Percentiles rank a stretch among this genome's conserved stretches.
Evolutionary conservation across 2,888 invertebrate species (phyloP).

Genomic region (Physocephala rufipes): DNA sequence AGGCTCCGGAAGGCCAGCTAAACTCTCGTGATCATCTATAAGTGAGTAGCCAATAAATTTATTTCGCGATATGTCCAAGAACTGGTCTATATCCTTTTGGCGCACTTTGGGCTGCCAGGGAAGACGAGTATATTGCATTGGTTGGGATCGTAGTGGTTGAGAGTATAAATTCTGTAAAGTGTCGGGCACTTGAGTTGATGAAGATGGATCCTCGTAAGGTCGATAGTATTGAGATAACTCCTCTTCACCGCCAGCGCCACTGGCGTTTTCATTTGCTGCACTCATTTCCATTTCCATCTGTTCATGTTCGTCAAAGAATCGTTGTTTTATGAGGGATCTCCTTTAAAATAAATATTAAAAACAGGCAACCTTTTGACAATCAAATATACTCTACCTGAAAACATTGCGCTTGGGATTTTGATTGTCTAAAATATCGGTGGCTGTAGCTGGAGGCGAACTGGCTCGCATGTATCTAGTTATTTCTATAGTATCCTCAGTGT

Average conservation of each 20-base stretch:
- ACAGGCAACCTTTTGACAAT: neutral
- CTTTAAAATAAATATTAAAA: constrained; percentile 39
- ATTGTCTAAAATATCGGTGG: constrained; percentile 86
- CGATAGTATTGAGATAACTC: constrained; percentile 64
- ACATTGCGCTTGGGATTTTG: constrained; percentile 82
- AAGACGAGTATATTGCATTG: constrained; percentile 68
- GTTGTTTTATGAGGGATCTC: constrained; percentile 87
- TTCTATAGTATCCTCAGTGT: constrained; percentile 93
- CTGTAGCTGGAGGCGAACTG: constrained; percentile 93
- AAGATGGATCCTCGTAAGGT: constrained; percentile 65
- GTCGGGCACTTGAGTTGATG: constrained; percentile 49
- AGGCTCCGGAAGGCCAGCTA: constrained; percentile 95
- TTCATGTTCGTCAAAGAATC: constrained; percentile 84
- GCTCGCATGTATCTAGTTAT: constrained; percentile 94
- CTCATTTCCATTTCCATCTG: constrained; percentile 78
- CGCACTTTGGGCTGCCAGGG: constrained; percentile 98
- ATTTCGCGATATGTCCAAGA: constrained; percentile 87
- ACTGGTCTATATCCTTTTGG: constrained; percentile 91
- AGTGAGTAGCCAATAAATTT: constrained; percentile 97
- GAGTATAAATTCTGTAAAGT: constrained; percentile 55
- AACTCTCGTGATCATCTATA: constrained; percentile 83
- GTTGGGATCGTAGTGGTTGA: constrained; percentile 52
- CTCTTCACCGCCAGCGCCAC: constrained; percentile 68
- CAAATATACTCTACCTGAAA: constrained; percentile 67
- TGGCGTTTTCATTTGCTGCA: constrained; percentile 65